phyloP scores from a whole-genome alignment of 2,797 vertebrate species.

The Takifugu rubripes region DNA sequence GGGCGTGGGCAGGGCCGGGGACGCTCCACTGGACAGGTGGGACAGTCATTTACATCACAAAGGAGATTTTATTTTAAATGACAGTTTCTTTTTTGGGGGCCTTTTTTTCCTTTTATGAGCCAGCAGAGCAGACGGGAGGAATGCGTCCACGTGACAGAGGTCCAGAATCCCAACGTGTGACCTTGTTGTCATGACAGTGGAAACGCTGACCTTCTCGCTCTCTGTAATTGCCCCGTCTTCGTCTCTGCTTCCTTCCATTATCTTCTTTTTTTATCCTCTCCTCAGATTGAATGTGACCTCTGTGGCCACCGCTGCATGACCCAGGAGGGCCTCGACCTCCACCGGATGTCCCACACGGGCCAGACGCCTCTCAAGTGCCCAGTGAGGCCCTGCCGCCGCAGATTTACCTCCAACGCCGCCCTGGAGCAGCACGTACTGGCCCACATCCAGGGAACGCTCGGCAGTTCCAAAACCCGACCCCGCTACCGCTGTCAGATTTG shows the following conservation, averaged over 20 bases:
- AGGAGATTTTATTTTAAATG: too few relatives aligned
- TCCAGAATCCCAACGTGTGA: constrained; percentile 8
- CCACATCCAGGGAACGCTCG: constrained; percentile 71
- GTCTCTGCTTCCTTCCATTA: constrained; percentile 7
- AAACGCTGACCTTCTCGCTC: constrained; percentile 26
- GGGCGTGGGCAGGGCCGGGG: constrained; percentile 77
- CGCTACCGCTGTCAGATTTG: constrained; percentile 77
- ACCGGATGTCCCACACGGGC: constrained; percentile 80
- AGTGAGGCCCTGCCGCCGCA: constrained; percentile 75
- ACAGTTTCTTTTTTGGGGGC: neutral
- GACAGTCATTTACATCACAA: neutral
- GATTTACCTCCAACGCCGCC: constrained; percentile 73
- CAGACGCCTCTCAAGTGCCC: constrained; percentile 82
- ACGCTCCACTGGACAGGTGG: constrained; percentile 76
- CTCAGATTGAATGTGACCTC: constrained; percentile 79
- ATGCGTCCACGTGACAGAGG: constrained; percentile 12
- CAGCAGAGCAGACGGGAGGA: neutral
- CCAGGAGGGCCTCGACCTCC: constrained; percentile 80
- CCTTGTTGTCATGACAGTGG: constrained; percentile 7
- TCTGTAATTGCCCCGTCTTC: constrained; percentile 5
- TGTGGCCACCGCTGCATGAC: constrained; percentile 82
- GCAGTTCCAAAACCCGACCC: constrained; percentile 65
- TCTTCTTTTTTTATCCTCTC: neutral
- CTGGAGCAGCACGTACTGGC: constrained; percentile 77
- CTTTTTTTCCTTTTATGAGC: constrained; percentile 1